A percentile compares a stretch with the other conserved stretches of the same genome.
Evolutionary conservation across 2,888 invertebrate species (phyloP).

Genomic region (Melanostoma mellinum): DNA sequence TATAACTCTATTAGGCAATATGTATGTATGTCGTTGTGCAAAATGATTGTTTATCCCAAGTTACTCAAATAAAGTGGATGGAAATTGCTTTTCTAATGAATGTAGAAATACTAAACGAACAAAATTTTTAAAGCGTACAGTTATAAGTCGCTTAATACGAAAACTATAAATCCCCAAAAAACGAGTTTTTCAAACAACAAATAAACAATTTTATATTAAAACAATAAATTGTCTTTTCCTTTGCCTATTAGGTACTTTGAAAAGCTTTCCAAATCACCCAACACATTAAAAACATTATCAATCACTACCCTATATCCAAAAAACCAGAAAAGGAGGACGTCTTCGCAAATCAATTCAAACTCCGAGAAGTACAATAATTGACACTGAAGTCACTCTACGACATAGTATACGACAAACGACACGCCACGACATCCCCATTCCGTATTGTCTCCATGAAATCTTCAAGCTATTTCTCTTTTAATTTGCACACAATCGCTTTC

Average conservation of each 20-base stretch:
- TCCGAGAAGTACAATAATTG: no score
- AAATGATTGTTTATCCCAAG: no score
- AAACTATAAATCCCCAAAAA: background rate
- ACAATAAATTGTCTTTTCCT: background rate
- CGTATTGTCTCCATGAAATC: background rate
- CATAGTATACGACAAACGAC: constrained; percentile 13
- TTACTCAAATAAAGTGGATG: no score
- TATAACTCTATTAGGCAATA: no score
- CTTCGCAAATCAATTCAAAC: no score
- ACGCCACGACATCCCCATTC: background rate
- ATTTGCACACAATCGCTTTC: constrained; percentile 52
- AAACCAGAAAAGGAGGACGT: no score
- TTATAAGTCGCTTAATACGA: background rate
- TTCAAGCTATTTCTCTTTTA: constrained; percentile 29
- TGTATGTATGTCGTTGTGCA: no score
- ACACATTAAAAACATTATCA: background rate
- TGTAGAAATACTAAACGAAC: no score
- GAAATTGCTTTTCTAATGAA: no score
- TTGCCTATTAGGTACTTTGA: background rate
- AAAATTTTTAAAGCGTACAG: no score
- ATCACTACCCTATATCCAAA: background rate
- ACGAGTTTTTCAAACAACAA: background rate
- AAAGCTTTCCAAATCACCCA: background rate
- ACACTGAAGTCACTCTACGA: constrained; percentile 19
- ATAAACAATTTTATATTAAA: constrained; percentile 12